Conservation (phyloP, 2,113 vertebrate genomes). For the Oreocharis arfaki region DNA sequence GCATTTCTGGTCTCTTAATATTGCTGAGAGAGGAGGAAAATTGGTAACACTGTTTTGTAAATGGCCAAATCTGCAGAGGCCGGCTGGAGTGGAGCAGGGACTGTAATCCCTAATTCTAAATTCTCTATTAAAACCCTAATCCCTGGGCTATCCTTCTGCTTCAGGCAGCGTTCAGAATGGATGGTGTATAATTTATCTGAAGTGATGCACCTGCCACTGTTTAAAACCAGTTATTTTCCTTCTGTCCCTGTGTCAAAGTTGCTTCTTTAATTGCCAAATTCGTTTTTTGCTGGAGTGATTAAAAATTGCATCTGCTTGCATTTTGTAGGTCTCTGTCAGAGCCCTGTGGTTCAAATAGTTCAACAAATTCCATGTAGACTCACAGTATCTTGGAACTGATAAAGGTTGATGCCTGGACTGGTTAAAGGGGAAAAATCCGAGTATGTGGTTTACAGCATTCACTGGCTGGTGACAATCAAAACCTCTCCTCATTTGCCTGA, state of each 20-base stretch:
- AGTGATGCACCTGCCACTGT: neutral
- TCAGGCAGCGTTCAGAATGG: neutral
- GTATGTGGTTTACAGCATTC: neutral
- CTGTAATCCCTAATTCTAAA: conserved; percentile 11
- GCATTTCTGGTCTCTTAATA: neutral
- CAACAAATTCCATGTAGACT: neutral
- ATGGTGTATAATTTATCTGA: neutral
- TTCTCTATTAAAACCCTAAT: conserved; percentile 28
- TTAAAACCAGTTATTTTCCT: neutral
- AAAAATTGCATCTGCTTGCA: neutral
- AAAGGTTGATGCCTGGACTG: neutral
- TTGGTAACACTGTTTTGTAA: neutral
- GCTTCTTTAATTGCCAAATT: neutral
- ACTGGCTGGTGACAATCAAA: neutral
- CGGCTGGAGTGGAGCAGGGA: neutral
- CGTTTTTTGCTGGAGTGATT: neutral
- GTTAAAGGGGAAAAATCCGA: neutral
- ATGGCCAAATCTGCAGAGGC: neutral
- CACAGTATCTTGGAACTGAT: neutral
- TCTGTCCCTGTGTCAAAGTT: neutral
- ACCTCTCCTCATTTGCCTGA: neutral
- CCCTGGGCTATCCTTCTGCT: conserved; percentile 10
- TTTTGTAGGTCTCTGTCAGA: neutral
- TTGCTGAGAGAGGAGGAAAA: neutral
- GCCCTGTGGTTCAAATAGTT: neutral